Percentiles rank a stretch among this genome's conserved stretches.
Evolutionary conservation across 2,888 invertebrate species (phyloP).

Genomic region (Pyrocoelia pectoralis): DNA sequence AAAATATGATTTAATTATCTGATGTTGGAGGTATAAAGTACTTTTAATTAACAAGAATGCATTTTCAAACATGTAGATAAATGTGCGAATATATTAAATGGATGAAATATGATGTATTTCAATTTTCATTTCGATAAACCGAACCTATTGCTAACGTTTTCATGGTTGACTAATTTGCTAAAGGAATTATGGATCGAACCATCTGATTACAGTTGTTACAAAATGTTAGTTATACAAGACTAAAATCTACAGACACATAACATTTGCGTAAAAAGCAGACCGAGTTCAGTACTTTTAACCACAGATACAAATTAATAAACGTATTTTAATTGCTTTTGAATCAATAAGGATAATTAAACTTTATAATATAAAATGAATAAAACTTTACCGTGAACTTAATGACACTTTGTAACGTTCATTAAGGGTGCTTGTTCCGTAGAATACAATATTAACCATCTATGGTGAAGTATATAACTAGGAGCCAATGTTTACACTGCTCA

Average conservation of each 20-base stretch:
- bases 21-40: slow-evolving; percentile 5
- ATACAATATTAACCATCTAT: slow-evolving; percentile 30
- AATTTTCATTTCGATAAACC: no score
- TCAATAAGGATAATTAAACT: slow-evolving; percentile 4
- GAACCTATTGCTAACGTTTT: no score
- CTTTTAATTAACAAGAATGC: slow-evolving; percentile 12
- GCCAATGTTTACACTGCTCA: slow-evolving; percentile 34
- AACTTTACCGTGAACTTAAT: slow-evolving; percentile 47
- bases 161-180: no score
- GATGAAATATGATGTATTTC: no score
- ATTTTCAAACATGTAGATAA: slow-evolving; percentile 6
- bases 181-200: no score
- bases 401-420: slow-evolving; percentile 58
- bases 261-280: no score
- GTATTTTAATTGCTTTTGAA: slow-evolving; percentile 1
- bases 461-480: not conserved
- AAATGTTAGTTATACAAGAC: no score
- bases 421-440: slow-evolving; percentile 56
- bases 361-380: slow-evolving; percentile 1
- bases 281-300: no score
- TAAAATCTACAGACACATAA: no score
- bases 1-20: slow-evolving; percentile 12
- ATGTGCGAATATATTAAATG: not conserved
- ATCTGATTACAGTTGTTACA: no score
- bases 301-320: no score